These are phyloP conservation scores for Pipistrellus pipistrellus DNA, from an alignment of 2,797 vertebrate species.

Conservation along the genomic window DNA sequence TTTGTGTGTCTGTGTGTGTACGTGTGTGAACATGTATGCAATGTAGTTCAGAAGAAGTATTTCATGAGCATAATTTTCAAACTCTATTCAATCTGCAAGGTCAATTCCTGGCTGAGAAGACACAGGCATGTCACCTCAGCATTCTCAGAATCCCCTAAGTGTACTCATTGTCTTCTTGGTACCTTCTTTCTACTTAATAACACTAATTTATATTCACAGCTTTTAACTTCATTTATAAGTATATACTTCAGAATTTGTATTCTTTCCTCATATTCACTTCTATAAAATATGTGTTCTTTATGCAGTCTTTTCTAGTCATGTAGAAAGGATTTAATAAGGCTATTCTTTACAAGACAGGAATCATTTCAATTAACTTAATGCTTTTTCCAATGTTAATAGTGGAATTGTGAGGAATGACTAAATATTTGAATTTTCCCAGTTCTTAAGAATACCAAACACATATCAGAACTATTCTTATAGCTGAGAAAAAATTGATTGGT, in stretches of 20 bases:
- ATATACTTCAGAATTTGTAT: conserved; percentile 26
- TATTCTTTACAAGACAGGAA: conserved; percentile 10
- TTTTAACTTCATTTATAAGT: conserved; percentile 23
- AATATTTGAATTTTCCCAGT: background rate
- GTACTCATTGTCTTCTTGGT: background rate
- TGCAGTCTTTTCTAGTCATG: conserved; percentile 10
- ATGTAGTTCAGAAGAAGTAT: background rate
- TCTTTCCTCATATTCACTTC: conserved; percentile 11
- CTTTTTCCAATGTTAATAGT: background rate
- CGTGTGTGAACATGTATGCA: no score
- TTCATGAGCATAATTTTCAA: background rate
- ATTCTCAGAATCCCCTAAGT: background rate
- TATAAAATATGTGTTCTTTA: conserved; percentile 34
- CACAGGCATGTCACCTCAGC: background rate
- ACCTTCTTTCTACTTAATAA: background rate
- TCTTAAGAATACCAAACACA: conserved; percentile 1
- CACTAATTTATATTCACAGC: background rate
- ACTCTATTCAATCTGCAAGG: background rate
- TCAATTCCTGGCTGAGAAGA: background rate
- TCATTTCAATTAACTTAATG: conserved; percentile 35
- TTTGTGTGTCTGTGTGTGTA: background rate
- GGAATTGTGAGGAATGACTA: background rate
- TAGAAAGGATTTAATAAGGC: conserved; percentile 12
- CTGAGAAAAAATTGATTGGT: background rate
- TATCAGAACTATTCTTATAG: background rate